These are phyloP conservation scores for Hypotaenidia philippensis DNA, from an alignment of 2,797 vertebrate species.

Conservation along the genomic window DNA sequence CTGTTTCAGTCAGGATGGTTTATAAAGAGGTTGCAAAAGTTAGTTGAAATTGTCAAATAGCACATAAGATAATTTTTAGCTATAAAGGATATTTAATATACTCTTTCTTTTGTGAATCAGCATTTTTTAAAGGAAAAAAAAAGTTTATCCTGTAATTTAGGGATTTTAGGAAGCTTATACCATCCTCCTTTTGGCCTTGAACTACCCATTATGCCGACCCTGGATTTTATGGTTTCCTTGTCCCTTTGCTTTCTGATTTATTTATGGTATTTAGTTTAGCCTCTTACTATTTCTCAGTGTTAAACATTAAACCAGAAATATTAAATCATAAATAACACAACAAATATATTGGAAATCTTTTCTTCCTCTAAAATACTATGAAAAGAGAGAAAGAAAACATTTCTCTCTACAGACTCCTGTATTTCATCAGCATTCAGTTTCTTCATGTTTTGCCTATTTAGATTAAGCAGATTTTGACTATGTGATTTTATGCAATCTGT, in stretches of 20 bases:
- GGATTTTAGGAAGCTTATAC: slow-evolving; percentile 59
- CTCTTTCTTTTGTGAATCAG: slow-evolving; percentile 45
- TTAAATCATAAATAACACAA: not conserved
- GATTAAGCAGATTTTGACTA: not conserved
- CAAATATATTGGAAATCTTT: not conserved
- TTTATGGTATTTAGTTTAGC: slow-evolving; percentile 21
- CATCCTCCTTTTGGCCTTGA: not conserved
- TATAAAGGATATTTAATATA: slow-evolving; percentile 4
- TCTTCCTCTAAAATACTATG: not conserved
- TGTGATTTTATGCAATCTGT: not conserved
- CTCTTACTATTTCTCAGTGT: slow-evolving; percentile 5
- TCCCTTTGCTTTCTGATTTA: slow-evolving; percentile 53
- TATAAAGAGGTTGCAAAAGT: slow-evolving; percentile 36
- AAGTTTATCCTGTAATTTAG: slow-evolving; percentile 21
- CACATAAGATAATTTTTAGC: slow-evolving; percentile 11
- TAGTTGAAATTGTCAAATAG: slow-evolving; percentile 17
- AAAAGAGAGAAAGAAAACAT: not conserved
- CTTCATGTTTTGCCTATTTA: not conserved
- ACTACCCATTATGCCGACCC: slow-evolving; percentile 27
- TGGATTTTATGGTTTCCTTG: slow-evolving; percentile 38
- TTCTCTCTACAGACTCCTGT: not conserved
- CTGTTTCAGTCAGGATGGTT: slow-evolving; percentile 59
- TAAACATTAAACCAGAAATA: not conserved
- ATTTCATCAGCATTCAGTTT: not conserved
- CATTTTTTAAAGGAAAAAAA: not conserved